phyloP scores from a whole-genome alignment of 2,797 vertebrate species.

The Eupleurogrammus muticus region DNA sequence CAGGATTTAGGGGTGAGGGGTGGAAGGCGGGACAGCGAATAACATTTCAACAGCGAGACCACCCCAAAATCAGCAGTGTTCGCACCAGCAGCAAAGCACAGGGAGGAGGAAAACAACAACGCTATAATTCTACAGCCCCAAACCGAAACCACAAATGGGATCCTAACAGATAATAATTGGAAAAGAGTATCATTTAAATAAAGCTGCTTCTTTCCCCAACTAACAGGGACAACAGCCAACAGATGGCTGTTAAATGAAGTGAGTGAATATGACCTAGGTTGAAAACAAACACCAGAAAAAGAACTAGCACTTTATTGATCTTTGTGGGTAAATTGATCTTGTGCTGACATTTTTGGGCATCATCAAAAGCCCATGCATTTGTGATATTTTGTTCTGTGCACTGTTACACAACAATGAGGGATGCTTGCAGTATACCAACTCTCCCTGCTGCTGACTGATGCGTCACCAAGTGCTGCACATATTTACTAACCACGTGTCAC shows the following conservation, averaged over 20 bases:
- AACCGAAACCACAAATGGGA: background rate
- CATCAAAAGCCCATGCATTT: background rate
- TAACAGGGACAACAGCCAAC: constrained; percentile 18
- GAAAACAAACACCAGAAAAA: too few species aligned
- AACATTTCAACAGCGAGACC: constrained; percentile 44
- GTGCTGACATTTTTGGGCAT: background rate
- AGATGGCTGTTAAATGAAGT: constrained; percentile 46
- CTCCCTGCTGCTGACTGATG: background rate
- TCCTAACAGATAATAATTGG: constrained; percentile 9
- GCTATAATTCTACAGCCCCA: constrained; percentile 26
- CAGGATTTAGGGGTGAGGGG: constrained; percentile 4
- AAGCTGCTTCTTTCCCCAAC: background rate
- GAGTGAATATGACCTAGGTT: background rate
- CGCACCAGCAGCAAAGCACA: constrained; percentile 33
- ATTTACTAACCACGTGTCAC: background rate
- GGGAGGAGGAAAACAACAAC: constrained; percentile 45
- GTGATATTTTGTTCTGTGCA: background rate
- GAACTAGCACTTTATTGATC: too few species aligned
- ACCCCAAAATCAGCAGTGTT: constrained; percentile 29
- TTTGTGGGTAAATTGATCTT: too few species aligned
- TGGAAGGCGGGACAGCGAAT: constrained; percentile 42
- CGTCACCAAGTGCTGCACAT: background rate
- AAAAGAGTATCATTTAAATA: constrained; percentile 32
- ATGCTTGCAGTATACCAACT: background rate
- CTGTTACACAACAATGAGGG: background rate